Evolutionary conservation across 30 jellyfish, hydroid and myxozoan genomes (phyloP), one percentile per base, ranked within the genome.

Genomic region (Hydra vulgaris): DNA sequence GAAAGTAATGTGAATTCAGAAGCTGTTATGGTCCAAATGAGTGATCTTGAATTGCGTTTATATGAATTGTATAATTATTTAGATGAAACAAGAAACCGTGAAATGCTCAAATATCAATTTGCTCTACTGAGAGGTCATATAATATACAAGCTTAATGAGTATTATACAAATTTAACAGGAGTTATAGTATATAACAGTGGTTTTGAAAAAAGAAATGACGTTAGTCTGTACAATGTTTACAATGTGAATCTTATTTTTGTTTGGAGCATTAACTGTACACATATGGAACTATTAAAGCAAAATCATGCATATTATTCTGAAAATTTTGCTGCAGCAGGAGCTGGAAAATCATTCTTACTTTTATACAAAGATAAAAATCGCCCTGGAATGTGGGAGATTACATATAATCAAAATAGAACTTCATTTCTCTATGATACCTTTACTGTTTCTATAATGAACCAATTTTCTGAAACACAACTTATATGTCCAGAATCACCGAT

Each of bases 341-440:
- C 0, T 24, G 67, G 27, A 27, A 55, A 78, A 27, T 66, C 85
- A 7, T 53, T 27, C 18, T 25, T 78, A 23, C 54, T 78, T 15
- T 23, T 78, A 21, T 78, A 78, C n/a, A 78, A 78, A 69, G 85
- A 78, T 78, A 24, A 78, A 24, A 27, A 21, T 15, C 27, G 68
- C 3, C 54, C 61, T 23, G 76, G 85, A 18, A 53, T 18, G 26
- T 78, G 85, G 85, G 68, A 78, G 78, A 17, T 78, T n/a, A 78
- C 85, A 8, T 78, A 78, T 74, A 78, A 25, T 54, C 85, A 78
- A 54, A 53, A 78, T 19, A 23, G 68, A 17, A 17, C 4, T 55
- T 23, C 85, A 7, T 18, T 18, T 53, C 53, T 78, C 25, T 23
- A n/a, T n/a, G 75, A 68, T 23, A 22, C 15, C 52, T 12, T 53